These are phyloP conservation scores for Xanthorhoe designata DNA, from an alignment of 2,888 invertebrate species.

Conservation along the genomic window DNA sequence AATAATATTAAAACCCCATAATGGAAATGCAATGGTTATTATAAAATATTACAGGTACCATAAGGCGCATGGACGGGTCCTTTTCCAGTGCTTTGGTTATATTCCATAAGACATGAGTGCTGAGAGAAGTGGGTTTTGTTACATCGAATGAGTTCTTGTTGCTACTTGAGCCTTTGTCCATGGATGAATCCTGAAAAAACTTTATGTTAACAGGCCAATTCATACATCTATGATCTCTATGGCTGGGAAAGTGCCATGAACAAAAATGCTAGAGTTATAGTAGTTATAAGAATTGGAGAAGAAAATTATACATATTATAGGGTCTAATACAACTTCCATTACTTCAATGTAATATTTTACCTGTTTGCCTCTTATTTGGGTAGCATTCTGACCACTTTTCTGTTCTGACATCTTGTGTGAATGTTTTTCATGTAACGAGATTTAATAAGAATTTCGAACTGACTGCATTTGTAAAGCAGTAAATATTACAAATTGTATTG, in stretches of 20 bases:
- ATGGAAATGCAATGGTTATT: neutral
- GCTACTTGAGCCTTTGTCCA: neutral
- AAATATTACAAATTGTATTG: constrained; percentile 15
- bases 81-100: constrained; percentile 68
- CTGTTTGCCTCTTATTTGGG: neutral
- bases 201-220: neutral
- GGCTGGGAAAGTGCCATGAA: too few species aligned
- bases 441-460: constrained; percentile 22
- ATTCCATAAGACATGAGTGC: constrained; percentile 71
- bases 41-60: constrained; percentile 52
- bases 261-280: too few species aligned
- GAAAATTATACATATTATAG: too few species aligned
- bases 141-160: constrained; percentile 4
- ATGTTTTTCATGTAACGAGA: constrained; percentile 15
- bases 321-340: neutral
- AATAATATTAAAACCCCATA: too few species aligned
- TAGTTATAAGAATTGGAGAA: too few species aligned
- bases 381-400: constrained; percentile 4
- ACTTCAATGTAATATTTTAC: neutral
- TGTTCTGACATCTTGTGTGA: constrained; percentile 17
- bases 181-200: constrained; percentile 25
- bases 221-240: neutral
- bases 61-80: constrained; percentile 64
- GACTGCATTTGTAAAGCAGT: constrained; percentile 23
- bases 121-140: constrained; percentile 57